Conservation (phyloP, 2,888 invertebrate genomes). For the Apamea sordens region DNA sequence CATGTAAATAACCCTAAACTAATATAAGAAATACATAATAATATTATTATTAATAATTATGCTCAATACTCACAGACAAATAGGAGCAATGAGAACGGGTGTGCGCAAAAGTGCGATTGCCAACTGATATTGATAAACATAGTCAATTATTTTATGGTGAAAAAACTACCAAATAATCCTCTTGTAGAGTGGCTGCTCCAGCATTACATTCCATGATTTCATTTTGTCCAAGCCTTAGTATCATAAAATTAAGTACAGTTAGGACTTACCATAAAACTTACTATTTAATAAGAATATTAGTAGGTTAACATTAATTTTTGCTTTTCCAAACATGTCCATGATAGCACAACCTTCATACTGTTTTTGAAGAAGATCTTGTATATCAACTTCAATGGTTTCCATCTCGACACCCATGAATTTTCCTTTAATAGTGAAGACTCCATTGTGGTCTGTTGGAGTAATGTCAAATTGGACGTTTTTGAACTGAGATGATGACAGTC, state of each 20-base stretch:
- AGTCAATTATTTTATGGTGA: not conserved
- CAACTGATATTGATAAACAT: conserved; percentile 2
- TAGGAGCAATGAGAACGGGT: conserved; percentile 2
- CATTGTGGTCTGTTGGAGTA: conserved; percentile 91
- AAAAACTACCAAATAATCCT: conserved; percentile 1
- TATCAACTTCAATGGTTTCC: conserved; percentile 93
- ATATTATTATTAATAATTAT: conserved; percentile 9
- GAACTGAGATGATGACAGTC: conserved; percentile 92
- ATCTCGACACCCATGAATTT: conserved; percentile 94
- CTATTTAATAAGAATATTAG: conserved; percentile 93
- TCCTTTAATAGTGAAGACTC: conserved; percentile 92
- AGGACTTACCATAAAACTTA: conserved; percentile 93
- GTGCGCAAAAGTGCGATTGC: not conserved
- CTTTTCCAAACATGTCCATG: conserved; percentile 95
- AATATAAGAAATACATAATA: conserved; percentile 1
- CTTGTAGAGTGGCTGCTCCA: not conserved
- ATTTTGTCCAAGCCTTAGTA: not conserved
- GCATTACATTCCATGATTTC: not conserved
- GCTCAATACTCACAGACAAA: conserved; percentile 17
- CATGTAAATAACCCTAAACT: not conserved
- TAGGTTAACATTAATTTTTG: conserved; percentile 94
- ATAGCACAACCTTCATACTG: conserved; percentile 94
- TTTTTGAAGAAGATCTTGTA: conserved; percentile 93
- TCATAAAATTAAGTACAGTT: conserved; percentile 35
- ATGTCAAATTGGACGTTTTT: conserved; percentile 95